phyloP scores from a whole-genome alignment of 2,113 vertebrate genomes.

The Pica pica region DNA sequence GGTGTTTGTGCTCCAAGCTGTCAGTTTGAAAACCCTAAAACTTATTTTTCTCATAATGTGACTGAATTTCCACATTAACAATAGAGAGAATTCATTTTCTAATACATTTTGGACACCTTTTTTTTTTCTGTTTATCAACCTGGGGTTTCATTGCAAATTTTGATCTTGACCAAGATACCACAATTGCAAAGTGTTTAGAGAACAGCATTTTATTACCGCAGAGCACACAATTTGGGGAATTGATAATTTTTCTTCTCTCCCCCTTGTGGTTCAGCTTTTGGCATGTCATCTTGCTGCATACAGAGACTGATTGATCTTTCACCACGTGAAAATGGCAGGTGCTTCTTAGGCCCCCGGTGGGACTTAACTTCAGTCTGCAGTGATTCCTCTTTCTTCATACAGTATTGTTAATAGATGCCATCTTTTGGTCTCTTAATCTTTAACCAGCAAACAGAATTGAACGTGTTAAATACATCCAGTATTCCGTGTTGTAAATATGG shows the following conservation, averaged over 20 bases:
- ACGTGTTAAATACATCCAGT: neutral
- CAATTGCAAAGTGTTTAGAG: neutral
- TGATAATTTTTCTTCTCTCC: slow-evolving; percentile 51
- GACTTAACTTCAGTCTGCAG: neutral
- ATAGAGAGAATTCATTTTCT: neutral
- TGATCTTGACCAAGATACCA: neutral
- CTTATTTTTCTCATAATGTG: neutral
- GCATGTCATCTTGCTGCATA: neutral
- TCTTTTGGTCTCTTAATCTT: neutral
- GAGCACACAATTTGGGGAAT: neutral
- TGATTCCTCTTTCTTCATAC: neutral
- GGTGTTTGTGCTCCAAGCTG: neutral
- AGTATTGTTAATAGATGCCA: neutral
- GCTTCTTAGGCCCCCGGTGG: slow-evolving; percentile 37
- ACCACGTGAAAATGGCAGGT: slow-evolving; percentile 19
- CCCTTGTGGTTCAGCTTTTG: slow-evolving; percentile 23
- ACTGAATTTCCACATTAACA: neutral
- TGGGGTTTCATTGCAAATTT: neutral
- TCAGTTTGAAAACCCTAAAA: neutral
- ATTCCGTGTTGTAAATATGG: neutral
- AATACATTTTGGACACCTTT: neutral
- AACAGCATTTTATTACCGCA: neutral
- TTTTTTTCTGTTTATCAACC: neutral
- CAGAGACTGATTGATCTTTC: slow-evolving; percentile 45
- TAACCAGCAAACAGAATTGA: neutral